Base-by-base conservation (phyloP, 2,888 invertebrate species). In the Caenorhabditis virilis region DNA sequence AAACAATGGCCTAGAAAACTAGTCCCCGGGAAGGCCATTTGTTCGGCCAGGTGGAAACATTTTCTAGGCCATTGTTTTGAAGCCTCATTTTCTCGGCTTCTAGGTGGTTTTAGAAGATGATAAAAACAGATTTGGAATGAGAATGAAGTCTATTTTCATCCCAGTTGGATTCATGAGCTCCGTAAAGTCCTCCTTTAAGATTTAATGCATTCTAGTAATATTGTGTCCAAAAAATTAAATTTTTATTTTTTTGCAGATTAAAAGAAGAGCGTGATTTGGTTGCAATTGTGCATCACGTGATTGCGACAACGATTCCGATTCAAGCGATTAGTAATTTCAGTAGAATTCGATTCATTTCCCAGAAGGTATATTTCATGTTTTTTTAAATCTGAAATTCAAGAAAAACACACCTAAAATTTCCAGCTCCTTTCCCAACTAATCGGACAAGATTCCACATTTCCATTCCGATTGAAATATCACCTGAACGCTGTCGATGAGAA, bases 281-380 rank as follows among this genome's bases (percentile, higher is more conserved):
- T 1, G 70, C 57, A 38, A 60, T 78, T 26, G 74, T 79, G 7
- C 66, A 78, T 42, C 77, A 72, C 46, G 49, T 78, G 30, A 50
- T 72, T 25, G 36, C 55, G 2, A 74, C 72, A 1, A 48, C 64
- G 11, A 55, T 58, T 0, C 72, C 76, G 2, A 58, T 79, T 23
- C 41, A 53, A 5, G 62, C 70, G 1, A 55, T 79, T 16, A 53
- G 66, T 41, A 65, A 64, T 43, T 78, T 77, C 45, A 53, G 51
- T 1, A 49, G 74, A 22, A 69, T 69, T 27, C 39, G 76, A 45
- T 74, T 71, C 49, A 62, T 66, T 41, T 61, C 69, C 2, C 60
- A 57, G 30, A 65, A 64, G 39, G 60, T 56, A 9, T 7, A 22
- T 13, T 23, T 39, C 3, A 7, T 7, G 13, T 36, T 36, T 36